Evolutionary conservation across 2,888 invertebrate species (phyloP).

Genomic region (Meteorus cinctellus): DNA sequence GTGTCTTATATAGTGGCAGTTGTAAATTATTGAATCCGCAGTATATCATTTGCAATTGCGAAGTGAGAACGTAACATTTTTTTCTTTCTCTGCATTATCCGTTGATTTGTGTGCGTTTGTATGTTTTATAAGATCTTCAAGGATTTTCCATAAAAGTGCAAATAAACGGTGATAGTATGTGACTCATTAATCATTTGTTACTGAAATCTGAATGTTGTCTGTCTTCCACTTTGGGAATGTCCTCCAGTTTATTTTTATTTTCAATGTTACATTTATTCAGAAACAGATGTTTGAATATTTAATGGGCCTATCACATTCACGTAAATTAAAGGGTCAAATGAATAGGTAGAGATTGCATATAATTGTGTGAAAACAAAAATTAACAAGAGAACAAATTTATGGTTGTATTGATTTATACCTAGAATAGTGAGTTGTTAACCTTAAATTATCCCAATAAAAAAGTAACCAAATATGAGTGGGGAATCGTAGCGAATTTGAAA

Average conservation of each 20-base stretch:
- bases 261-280: background rate
- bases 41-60: background rate
- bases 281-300: slow-evolving; percentile 47
- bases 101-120: background rate
- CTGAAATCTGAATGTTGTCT: background rate
- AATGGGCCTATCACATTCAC: slow-evolving; percentile 65
- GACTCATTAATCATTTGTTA: slow-evolving; percentile 1
- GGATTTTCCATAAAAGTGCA: slow-evolving; percentile 29
- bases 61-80: background rate
- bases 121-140: slow-evolving; percentile 8
- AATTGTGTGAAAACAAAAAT: background rate
- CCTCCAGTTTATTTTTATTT: slow-evolving; percentile 2
- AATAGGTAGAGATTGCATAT: slow-evolving; percentile 57
- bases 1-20: background rate
- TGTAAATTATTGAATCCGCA: background rate
- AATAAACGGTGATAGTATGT: slow-evolving; percentile 7
- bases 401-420: background rate
- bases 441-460: background rate
- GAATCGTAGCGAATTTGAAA: slow-evolving; percentile 13
- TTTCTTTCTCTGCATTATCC: background rate
- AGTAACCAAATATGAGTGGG: background rate
- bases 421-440: background rate
- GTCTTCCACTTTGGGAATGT: background rate
- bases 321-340: slow-evolving; percentile 57
- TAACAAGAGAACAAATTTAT: slow-evolving; percentile 14